phyloP scores from a whole-genome alignment of 2,797 vertebrate genomes.

The Chromobotia macracanthus region DNA sequence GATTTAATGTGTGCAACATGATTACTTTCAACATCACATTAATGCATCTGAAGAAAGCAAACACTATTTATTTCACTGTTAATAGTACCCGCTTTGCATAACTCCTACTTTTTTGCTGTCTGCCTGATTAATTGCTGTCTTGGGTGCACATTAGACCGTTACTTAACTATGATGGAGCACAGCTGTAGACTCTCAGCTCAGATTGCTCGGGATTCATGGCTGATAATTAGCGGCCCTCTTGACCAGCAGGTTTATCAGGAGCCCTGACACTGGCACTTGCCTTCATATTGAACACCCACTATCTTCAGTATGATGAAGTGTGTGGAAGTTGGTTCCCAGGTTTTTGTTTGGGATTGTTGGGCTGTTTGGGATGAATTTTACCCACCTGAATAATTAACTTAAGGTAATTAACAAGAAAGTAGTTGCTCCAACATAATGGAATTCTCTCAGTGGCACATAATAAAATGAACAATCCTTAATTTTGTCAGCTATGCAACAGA shows the following conservation, averaged over 20 bases:
- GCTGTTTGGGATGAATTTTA: background rate
- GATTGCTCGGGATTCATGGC: slow-evolving; percentile 47
- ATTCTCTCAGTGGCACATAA: background rate
- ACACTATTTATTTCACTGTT: slow-evolving; percentile 62
- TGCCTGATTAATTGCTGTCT: slow-evolving; percentile 65
- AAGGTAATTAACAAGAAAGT: background rate
- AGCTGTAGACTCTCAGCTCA: slow-evolving; percentile 49
- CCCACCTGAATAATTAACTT: background rate
- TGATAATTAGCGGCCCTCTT: slow-evolving; percentile 48
- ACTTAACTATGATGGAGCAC: slow-evolving; percentile 55
- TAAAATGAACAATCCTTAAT: slow-evolving; percentile 17
- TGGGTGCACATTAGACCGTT: slow-evolving; percentile 47
- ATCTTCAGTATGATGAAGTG: slow-evolving; percentile 18
- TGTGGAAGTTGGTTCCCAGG: background rate
- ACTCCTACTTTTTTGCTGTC: slow-evolving; percentile 67
- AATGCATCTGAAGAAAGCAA: slow-evolving; percentile 59
- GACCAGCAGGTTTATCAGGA: slow-evolving; percentile 47
- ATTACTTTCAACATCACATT: slow-evolving; percentile 61
- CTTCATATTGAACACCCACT: slow-evolving; percentile 15
- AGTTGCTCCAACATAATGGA: background rate
- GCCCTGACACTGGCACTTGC: slow-evolving; percentile 21
- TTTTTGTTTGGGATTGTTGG: background rate
- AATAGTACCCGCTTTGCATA: slow-evolving; percentile 67
- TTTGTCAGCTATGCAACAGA: slow-evolving; percentile 34
- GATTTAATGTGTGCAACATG: slow-evolving; percentile 60